phyloP scores from a whole-genome alignment of 2,797 vertebrate species.

The Diplodus puntazzo region DNA sequence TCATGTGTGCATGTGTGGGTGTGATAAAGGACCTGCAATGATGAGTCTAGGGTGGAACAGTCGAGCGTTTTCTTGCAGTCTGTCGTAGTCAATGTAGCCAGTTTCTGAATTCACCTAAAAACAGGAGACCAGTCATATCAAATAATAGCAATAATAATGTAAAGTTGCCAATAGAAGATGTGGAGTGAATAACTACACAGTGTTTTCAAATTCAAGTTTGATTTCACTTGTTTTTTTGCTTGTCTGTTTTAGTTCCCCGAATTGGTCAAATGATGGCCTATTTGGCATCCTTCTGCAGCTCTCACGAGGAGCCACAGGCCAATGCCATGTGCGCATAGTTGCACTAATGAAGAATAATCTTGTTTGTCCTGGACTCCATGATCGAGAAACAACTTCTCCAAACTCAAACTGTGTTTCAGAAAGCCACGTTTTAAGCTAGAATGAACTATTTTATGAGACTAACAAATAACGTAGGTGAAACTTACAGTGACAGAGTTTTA shows the following conservation, averaged over 20 bases:
- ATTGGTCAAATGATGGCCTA: neutral
- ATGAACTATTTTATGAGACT: neutral
- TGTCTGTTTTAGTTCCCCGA: no score
- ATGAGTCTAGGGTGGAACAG: slow-evolving; percentile 96
- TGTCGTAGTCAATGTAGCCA: slow-evolving; percentile 94
- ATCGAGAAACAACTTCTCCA: neutral
- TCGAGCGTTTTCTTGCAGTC: slow-evolving; percentile 91
- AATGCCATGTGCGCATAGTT: slow-evolving; percentile 9
- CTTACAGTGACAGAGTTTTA: neutral
- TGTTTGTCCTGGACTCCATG: neutral
- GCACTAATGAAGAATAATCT: slow-evolving; percentile 16
- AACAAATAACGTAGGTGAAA: neutral
- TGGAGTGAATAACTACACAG: no score
- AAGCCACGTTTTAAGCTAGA: neutral
- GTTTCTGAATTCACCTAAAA: slow-evolving; percentile 92
- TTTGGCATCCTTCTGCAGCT: neutral
- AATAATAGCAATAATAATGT: neutral
- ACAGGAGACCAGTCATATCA: slow-evolving; percentile 9
- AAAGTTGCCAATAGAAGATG: neutral
- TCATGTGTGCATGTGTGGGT: slow-evolving; percentile 8
- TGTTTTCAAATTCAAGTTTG: no score
- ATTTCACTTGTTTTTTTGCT: no score
- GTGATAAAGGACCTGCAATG: slow-evolving; percentile 88
- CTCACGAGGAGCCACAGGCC: slow-evolving; percentile 13
- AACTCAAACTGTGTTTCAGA: neutral